Evolutionary conservation across 2,797 vertebrate genomes (phyloP).

Genomic region (Enteromius viviparus): DNA sequence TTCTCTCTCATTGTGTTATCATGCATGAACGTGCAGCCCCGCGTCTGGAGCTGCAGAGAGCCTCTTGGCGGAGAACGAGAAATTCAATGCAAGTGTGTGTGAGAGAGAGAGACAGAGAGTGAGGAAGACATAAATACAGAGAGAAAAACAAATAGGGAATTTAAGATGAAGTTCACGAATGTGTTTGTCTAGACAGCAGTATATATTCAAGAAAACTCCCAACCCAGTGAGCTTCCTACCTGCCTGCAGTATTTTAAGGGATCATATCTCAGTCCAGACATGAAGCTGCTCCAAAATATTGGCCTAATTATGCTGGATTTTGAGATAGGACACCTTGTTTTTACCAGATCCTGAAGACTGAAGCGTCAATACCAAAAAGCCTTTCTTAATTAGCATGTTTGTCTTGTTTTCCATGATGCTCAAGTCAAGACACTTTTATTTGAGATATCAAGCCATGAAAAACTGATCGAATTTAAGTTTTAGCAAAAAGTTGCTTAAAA

Average conservation of each 20-base stretch:
- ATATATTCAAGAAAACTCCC: not conserved
- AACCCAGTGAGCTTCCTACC: not conserved
- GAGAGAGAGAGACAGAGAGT: not conserved
- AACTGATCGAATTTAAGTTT: not conserved
- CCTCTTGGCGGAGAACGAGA: slow-evolving; percentile 2
- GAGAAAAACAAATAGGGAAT: slow-evolving; percentile 3
- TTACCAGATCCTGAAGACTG: not conserved
- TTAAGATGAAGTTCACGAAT: not conserved
- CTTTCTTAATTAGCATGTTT: not conserved
- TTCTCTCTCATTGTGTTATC: slow-evolving; percentile 5
- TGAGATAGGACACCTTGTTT: not conserved
- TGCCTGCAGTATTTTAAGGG: not conserved
- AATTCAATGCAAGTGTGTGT: not conserved
- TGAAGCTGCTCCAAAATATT: not conserved
- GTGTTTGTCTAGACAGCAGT: slow-evolving; percentile 1
- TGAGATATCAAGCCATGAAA: not conserved
- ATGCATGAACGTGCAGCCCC: slow-evolving; percentile 1
- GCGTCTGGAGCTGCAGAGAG: not conserved
- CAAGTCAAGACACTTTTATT: not conserved
- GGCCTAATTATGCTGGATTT: not conserved
- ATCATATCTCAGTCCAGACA: not conserved
- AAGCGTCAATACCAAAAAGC: not conserved
- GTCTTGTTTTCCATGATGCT: not conserved
- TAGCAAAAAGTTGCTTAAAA: not conserved
- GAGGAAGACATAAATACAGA: slow-evolving; percentile 13